Percentiles rank a stretch among this genome's conserved stretches.
phyloP scores from a whole-genome alignment of 2,888 invertebrate genomes.

The Drosophila subsilvestris region DNA sequence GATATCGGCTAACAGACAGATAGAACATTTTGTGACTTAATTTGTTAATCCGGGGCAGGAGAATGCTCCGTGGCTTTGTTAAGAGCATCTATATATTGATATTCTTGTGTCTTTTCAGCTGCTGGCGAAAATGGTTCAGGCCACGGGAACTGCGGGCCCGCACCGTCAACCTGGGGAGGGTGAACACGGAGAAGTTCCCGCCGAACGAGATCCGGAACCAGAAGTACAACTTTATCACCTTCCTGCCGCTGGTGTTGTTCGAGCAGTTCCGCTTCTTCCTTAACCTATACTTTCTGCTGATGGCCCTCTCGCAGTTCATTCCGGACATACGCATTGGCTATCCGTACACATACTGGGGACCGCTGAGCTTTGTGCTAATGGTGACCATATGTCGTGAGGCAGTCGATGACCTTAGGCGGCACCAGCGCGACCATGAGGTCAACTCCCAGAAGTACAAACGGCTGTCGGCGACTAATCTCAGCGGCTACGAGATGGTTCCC shows the following conservation, averaged over 20 bases:
- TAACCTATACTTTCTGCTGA: constrained; percentile 98
- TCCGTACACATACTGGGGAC: constrained; percentile 99
- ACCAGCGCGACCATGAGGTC: constrained; percentile 97
- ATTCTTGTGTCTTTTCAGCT: constrained; percentile 85
- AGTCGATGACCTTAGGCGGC: constrained; percentile 96
- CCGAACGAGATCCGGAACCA: constrained; percentile 98
- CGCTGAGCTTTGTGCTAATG: constrained; percentile 96
- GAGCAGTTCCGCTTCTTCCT: constrained; percentile 99
- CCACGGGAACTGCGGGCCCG: constrained; percentile 90
- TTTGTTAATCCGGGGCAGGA: neutral
- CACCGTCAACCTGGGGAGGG: constrained; percentile 90
- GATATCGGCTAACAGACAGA: neutral
- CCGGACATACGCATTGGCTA: constrained; percentile 98
- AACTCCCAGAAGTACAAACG: constrained; percentile 97
- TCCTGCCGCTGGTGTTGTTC: constrained; percentile 95
- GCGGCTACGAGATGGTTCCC: constrained; percentile 89
- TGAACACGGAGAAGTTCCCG: constrained; percentile 93
- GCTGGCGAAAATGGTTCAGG: constrained; percentile 90
- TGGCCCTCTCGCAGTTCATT: constrained; percentile 99
- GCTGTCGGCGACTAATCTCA: constrained; percentile 86
- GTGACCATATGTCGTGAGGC: constrained; percentile 99
- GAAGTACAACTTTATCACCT: constrained; percentile 97
- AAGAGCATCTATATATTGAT: constrained; percentile 20
- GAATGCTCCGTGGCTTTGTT: constrained; percentile 18
- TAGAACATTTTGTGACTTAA: neutral